Evolutionary conservation across 2,797 vertebrate species (phyloP), one percentile per base, ranked within the genome.

Genomic region (Argya squamiceps): DNA sequence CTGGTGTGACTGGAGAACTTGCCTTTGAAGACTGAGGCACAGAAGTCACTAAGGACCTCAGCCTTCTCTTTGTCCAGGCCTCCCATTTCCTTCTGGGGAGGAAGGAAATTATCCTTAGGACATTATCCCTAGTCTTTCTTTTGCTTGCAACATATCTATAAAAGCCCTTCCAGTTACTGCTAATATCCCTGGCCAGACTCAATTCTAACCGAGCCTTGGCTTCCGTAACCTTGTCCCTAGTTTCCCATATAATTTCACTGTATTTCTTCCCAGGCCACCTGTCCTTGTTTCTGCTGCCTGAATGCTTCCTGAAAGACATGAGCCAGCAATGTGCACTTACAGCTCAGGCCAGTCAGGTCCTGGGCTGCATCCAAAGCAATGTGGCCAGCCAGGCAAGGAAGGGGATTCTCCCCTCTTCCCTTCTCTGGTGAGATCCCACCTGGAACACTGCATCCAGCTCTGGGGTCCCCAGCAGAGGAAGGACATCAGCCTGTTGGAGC

Each of bases 371-470:
- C 19, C 7, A 75, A 55, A 55, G 36, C 26, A 49, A 5, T 0
- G 5, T 29, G 32, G 41, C 9, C 32, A 82, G 26, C 30, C 0
- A 1, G 41, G 17, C 3, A 0, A 43, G 36, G 19, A 17, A 75
- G 11, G 9, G 16, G 41, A 68, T 46, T 75, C 36, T 62, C 12
- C 22, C 29, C 36, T 68, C 22, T 41, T 11, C 18, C 7, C 17
- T 11, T 8, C 46, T 46, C 26, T 74, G 30, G 3, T 36, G 41
- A 55, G 18, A 52, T 9, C 26, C n/a, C 22, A 41, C 16, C 22
- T 27, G 62, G 2, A 32, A 2, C 6, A 4, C 30, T 67, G 39
- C 30, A 67, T 11, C 23, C 24, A 60, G 30, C 32, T 39, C 39
- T 41, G 39, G 17, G 11, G 5, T 39, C 5, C 4, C 3, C 62